Evolutionary conservation across 2,888 invertebrate species (phyloP), one percentile per base, ranked within the genome.

Genomic region (Stenchaetothrips biformis): DNA sequence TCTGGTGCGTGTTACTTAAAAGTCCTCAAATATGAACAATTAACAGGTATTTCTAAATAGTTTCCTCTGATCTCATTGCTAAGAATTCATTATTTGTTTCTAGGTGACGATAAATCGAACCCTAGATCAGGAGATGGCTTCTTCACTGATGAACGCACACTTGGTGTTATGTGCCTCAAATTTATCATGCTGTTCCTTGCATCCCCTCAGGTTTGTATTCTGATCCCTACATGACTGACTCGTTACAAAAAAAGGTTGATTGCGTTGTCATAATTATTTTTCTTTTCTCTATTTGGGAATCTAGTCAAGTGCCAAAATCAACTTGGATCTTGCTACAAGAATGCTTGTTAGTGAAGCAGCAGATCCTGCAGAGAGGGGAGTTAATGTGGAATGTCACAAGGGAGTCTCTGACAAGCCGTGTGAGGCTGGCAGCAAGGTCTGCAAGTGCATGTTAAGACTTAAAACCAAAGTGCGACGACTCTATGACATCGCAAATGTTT

Each of bases 401-500:
- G 25, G 25, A 7, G 11, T 25, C 11, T 11, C 21, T 25, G 67
- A 74, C 11, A n/a, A n/a, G 11, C 67, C 67, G 7, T 74, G 67
- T 74, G 67, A 74, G 21, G 11, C 25, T 25, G 67, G 67, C 11
- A 74, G 67, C 25, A 74, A 78, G 80, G 81, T 9, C 80, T 82
- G 67, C 67, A 74, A 74, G 25, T 77, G 82, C 80, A 62, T 79
- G 78, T 49, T 90, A 37, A 89, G 90, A 84, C 89, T 90, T 86
- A 89, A 91, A 88, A 92, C 92, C 49, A 92, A 92, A 88, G 91
- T 92, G 82, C 89, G 94, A 82, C 89, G 94, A 83, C 88, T 94
- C 49, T 94, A 94, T 86, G 93, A 94, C 86, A 93, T 94, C 84
- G 93, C 93, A 81, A 94, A 94, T 87, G 92, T 94, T 83, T 89